Evolutionary conservation across 2,113 vertebrate species (phyloP).

Genomic region (Heterocephalus glaber): DNA sequence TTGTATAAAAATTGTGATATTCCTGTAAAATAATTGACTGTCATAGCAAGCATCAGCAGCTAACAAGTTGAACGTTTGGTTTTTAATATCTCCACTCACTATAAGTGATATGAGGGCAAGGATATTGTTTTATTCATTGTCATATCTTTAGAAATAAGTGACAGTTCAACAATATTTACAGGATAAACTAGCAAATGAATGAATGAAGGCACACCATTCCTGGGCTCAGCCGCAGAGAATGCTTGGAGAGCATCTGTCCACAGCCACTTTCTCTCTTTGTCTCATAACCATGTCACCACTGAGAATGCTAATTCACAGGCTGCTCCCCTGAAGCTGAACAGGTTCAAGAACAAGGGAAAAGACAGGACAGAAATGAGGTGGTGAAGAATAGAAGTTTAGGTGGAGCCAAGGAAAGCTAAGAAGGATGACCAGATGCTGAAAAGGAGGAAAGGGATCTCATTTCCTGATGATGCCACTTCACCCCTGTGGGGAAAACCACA

Average conservation of each 20-base stretch:
- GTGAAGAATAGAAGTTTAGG: slow-evolving; percentile 91
- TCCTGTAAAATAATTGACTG: not conserved
- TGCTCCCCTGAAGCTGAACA: slow-evolving; percentile 88
- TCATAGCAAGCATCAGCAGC: not conserved
- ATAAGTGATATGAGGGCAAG: not conserved
- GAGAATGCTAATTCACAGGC: slow-evolving; percentile 84
- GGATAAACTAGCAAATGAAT: not conserved
- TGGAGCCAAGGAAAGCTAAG: slow-evolving; percentile 94
- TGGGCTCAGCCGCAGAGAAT: too few relatives aligned
- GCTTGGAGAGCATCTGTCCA: too few relatives aligned
- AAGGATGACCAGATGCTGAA: slow-evolving; percentile 96
- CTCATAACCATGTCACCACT: slow-evolving; percentile 46
- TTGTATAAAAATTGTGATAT: not conserved
- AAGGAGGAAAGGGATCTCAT: slow-evolving; percentile 90
- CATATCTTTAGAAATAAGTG: not conserved
- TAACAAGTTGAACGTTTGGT: not conserved
- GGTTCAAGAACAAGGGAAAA: slow-evolving; percentile 80
- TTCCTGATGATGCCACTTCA: slow-evolving; percentile 92
- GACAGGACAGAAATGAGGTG: slow-evolving; percentile 91
- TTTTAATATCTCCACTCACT: not conserved
- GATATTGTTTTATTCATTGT: not conserved
- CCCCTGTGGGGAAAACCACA: slow-evolving; percentile 95
- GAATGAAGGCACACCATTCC: too few relatives aligned
- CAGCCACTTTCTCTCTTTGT: too few relatives aligned
- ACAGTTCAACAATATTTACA: not conserved